phyloP scores from a whole-genome alignment of 1,140 invertebrate species.

The Lanistes nyassanus region DNA sequence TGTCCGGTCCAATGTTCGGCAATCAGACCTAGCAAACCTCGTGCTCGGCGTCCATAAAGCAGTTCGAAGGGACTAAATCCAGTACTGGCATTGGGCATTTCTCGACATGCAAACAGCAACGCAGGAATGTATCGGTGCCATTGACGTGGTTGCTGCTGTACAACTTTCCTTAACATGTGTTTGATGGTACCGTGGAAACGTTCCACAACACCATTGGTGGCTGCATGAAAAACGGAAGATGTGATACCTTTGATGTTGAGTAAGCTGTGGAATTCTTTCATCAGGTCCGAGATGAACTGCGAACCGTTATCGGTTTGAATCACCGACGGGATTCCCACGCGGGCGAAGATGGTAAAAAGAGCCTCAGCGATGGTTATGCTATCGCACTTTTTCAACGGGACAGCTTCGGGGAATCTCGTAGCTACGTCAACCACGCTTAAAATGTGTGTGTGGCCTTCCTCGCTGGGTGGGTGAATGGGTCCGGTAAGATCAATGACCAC shows the following conservation, averaged over 20 bases:
- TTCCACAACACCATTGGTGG: no score
- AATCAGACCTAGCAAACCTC: constrained; percentile 26
- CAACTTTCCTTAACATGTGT: constrained; percentile 44
- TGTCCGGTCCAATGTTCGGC: constrained; percentile 41
- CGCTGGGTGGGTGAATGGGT: no score
- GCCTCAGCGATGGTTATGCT: constrained; percentile 33
- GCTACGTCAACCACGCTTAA: no score
- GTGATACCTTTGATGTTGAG: no score
- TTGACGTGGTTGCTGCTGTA: constrained; percentile 42
- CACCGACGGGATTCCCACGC: constrained; percentile 62
- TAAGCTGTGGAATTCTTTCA: constrained; percentile 31
- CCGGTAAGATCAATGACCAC: no score
- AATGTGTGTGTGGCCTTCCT: constrained; percentile 37
- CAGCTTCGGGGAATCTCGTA: constrained; percentile 32
- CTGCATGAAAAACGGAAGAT: no score
- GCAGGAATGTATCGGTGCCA: constrained; percentile 54
- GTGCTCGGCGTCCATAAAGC: constrained; percentile 22
- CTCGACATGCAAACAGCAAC: constrained; percentile 23
- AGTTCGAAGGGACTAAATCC: constrained; percentile 29
- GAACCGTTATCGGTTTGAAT: constrained; percentile 32
- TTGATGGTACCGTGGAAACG: constrained; percentile 45
- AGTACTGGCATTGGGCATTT: constrained; percentile 25
- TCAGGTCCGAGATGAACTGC: no score
- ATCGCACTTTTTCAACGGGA: constrained; percentile 30
- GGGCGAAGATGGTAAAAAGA: constrained; percentile 52